Evolutionary conservation across 2,113 vertebrate species (phyloP), one percentile per base, ranked within the genome.

Genomic region (Rhabdornis inornatus): DNA sequence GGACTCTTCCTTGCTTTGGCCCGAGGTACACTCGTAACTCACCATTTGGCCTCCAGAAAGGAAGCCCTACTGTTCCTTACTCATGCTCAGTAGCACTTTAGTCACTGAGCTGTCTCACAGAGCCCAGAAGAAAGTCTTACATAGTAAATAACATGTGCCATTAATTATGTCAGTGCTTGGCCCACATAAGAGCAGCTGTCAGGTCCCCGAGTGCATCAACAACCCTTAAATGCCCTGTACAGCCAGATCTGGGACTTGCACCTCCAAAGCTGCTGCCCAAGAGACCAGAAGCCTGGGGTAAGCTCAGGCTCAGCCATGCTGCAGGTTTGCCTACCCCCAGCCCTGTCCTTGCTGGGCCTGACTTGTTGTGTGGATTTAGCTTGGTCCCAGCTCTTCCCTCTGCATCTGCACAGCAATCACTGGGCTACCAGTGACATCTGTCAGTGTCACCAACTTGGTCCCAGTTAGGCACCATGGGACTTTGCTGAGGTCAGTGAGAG

Each of bases 261-360:
- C 9, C 12, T 22, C 23, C 31, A 57, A 61, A 63, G 7, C n/a
- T 4, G 2, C 59, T 63, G 39, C 13, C 20, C 20, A 70, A 35
- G 14, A 10, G 25, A 44, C 17, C 40, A 79, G 50, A 83, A 83
- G 31, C 7, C 30, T 0, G 0, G 11, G 12, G 33, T 66, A 37
- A 76, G 72, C 20, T 71, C 57, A 71, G 44, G 28, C 13, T 18
- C 31, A 44, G 12, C 47, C 28, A 35, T 18, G 18, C 24, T 76
- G 63, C 31, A 80, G 10, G 18, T 56, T 71, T 0, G 0, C n/a
- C 30, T 2, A 11, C 4, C 10, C 39, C 21, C 6, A 77, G 49
- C 14, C 39, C 19, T 37, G 14, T n/a, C 39, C 30, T 72, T 68
- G n/a, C 63, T 55, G 31, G 9, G 10, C 20, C 40, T 25, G 30